Evolutionary conservation across 2,113 vertebrate genomes (phyloP).

Genomic region (Piprites chloris): DNA sequence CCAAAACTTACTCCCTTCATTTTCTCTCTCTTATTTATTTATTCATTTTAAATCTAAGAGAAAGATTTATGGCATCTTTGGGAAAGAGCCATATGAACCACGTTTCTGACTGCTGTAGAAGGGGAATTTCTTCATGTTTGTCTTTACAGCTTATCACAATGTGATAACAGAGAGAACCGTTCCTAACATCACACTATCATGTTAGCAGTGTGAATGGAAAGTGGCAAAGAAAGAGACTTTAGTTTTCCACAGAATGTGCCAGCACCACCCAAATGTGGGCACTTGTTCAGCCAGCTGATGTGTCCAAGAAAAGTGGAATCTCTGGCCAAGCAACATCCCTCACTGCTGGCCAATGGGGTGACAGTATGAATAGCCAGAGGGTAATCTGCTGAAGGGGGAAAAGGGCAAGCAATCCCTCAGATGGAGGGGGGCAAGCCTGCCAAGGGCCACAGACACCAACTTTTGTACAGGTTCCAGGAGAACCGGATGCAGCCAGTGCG

Average conservation of each 20-base stretch:
- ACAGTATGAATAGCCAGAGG: neutral
- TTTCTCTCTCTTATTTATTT: fast-evolving
- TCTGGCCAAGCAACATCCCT: neutral
- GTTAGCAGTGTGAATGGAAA: neutral
- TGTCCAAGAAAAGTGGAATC: neutral
- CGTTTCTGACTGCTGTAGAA: neutral
- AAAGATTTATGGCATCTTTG: neutral
- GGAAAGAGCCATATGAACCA: neutral
- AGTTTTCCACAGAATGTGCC: neutral
- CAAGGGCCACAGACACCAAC: neutral
- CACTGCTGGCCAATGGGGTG: neutral
- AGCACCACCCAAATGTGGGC: neutral
- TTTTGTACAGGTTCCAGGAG: neutral
- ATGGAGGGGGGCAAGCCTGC: neutral
- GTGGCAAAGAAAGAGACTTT: neutral
- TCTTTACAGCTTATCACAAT: neutral
- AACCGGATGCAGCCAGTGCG: fast-evolving
- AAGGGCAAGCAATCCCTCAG: neutral
- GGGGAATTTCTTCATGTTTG: neutral
- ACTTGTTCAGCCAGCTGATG: neutral
- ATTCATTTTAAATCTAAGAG: neutral
- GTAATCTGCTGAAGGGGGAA: neutral
- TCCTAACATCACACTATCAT: fast-evolving
- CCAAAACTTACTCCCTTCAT: neutral
- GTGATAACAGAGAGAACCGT: neutral